A percentile compares a stretch with the other conserved stretches of the same genome.
Conservation (phyloP, 1,140 invertebrate species). For the Antheraea pernyi region DNA sequence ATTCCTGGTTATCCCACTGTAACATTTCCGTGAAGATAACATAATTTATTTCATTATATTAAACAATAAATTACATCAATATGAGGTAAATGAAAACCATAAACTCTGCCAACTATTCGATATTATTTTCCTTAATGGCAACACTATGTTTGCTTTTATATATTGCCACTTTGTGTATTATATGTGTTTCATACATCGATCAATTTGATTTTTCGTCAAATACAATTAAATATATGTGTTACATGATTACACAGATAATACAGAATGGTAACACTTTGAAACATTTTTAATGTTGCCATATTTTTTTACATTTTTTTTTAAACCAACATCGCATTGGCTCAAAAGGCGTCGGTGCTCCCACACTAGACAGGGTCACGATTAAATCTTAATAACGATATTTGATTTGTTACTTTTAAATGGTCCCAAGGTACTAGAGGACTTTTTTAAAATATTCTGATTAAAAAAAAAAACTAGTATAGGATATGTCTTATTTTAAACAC, state of each 20-base stretch:
- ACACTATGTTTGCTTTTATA: slow-evolving; percentile 5
- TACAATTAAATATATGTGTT: not conserved
- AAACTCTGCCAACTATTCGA: not conserved
- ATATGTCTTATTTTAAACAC: slow-evolving; percentile 1
- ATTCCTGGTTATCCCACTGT: not conserved
- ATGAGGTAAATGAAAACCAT: not conserved
- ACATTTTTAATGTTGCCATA: not conserved
- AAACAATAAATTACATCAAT: too few species aligned
- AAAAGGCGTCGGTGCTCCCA: not conserved
- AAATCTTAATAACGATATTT: not conserved
- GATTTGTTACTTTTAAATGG: not conserved
- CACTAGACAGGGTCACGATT: not conserved
- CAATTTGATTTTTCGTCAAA: not conserved
- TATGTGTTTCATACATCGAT: not conserved
- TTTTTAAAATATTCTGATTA: too few species aligned
- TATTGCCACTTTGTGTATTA: not conserved
- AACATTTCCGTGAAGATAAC: not conserved
- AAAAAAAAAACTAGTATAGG: not conserved
- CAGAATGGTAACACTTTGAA: too few species aligned
- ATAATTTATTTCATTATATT: not conserved
- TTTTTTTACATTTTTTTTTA: not conserved
- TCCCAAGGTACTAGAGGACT: not conserved
- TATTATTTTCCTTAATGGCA: slow-evolving; percentile 12
- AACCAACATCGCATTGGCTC: not conserved
- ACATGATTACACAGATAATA: not conserved